These are phyloP conservation scores for Bettongia penicillata DNA, from an alignment of 2,113 vertebrate species.

Conservation along the genomic window DNA sequence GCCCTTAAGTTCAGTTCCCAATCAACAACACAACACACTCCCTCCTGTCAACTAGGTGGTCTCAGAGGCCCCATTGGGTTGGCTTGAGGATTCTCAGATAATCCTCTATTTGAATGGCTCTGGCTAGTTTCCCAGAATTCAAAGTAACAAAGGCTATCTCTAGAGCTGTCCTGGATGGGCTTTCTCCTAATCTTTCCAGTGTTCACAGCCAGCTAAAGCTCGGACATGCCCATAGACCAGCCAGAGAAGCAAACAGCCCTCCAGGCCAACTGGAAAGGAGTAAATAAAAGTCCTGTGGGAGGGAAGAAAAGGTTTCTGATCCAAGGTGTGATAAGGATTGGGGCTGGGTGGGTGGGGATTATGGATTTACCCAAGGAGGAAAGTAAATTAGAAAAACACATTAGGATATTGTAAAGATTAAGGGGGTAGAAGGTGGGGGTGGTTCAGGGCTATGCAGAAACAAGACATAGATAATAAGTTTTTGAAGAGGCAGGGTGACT, in stretches of 20 bases:
- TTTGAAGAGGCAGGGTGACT: not conserved
- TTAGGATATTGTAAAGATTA: not conserved
- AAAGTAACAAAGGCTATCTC: not conserved
- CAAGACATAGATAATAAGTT: not conserved
- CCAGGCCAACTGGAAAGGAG: not conserved
- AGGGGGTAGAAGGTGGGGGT: not conserved
- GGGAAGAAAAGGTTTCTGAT: not conserved
- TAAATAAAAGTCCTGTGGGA: not conserved
- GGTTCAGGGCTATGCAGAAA: not conserved
- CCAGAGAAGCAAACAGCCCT: not conserved
- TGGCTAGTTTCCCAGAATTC: not conserved
- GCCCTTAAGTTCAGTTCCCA: not conserved
- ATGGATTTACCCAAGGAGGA: not conserved
- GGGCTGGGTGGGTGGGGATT: not conserved
- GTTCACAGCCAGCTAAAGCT: not conserved
- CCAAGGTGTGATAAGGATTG: not conserved
- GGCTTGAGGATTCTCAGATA: not conserved
- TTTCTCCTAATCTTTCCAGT: not conserved
- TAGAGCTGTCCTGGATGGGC: not conserved
- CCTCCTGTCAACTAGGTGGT: not conserved
- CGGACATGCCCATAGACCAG: not conserved
- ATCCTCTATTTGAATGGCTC: not conserved
- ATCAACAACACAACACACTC: not conserved
- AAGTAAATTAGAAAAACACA: not conserved
- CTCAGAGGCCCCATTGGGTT: not conserved